Conservation (phyloP, 2,113 vertebrate species). For the Eupsittula cactorum region DNA sequence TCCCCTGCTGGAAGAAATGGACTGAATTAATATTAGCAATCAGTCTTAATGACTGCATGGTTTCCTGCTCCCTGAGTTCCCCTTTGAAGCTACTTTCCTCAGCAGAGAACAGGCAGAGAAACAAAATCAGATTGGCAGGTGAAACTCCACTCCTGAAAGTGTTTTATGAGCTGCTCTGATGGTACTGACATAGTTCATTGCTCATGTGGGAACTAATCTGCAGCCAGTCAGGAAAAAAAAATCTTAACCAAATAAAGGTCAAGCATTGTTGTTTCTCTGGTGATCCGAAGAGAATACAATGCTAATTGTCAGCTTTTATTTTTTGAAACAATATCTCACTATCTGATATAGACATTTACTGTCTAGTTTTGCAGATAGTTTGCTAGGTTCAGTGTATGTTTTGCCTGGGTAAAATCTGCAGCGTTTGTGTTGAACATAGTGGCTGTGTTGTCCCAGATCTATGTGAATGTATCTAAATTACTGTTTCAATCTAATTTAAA, state of each 20-base stretch:
- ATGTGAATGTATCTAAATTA: background rate
- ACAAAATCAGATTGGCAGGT: conserved; percentile 49
- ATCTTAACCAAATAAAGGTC: conserved; percentile 5
- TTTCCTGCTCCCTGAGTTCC: background rate
- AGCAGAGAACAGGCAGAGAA: background rate
- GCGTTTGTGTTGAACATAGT: background rate
- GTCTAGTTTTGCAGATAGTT: background rate
- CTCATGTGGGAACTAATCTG: background rate
- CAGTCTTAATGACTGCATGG: conserved; percentile 40
- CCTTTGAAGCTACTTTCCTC: conserved; percentile 41
- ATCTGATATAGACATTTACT: background rate
- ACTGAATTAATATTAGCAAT: conserved; percentile 54
- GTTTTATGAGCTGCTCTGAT: background rate
- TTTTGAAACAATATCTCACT: background rate
- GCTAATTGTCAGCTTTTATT: background rate
- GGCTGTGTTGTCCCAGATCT: background rate
- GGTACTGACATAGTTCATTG: conserved; percentile 12
- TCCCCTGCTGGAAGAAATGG: background rate
- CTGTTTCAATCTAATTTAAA: background rate
- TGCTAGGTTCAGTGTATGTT: background rate
- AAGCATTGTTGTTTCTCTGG: conserved; percentile 19
- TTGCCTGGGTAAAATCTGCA: background rate
- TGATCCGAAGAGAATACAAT: background rate
- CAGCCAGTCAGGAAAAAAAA: background rate
- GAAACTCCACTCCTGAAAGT: conserved; percentile 37